A percentile compares a stretch with the other conserved stretches of the same genome.
These are phyloP conservation scores for Brachionus manjavacas DNA, from an alignment of 1,140 invertebrate species.

Conservation along the genomic window DNA sequence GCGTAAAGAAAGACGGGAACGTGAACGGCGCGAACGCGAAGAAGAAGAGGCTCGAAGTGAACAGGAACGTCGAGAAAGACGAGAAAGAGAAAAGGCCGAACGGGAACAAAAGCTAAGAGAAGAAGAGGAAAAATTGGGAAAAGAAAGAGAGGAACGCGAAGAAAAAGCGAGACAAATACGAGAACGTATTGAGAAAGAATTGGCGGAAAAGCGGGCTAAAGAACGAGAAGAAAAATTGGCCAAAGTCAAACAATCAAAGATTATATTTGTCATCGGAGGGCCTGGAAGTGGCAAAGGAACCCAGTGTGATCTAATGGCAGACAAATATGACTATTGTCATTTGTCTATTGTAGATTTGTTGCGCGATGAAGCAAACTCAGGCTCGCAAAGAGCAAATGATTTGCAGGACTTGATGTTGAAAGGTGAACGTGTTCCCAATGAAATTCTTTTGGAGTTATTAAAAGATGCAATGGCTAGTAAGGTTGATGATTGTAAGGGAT, in stretches of 20 bases:
- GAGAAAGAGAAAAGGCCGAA: not conserved
- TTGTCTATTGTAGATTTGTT: conserved; percentile 83
- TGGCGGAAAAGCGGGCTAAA: not conserved
- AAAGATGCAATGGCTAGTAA: conserved; percentile 54
- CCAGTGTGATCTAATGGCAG: conserved; percentile 76
- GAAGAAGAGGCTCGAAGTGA: not conserved
- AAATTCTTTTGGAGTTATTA: conserved; percentile 53
- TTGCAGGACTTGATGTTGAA: conserved; percentile 77
- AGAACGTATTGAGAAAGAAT: not conserved
- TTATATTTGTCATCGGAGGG: conserved; percentile 49
- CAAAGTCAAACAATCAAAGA: conserved; percentile 17
- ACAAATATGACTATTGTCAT: conserved; percentile 72
- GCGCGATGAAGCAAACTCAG: conserved; percentile 75
- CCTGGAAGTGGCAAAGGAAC: conserved; percentile 64
- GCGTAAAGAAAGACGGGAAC: not conserved
- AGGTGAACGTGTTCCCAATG: conserved; percentile 74
- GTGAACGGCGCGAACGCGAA: not conserved
- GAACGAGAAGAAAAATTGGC: conserved; percentile 9
- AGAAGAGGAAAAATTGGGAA: not conserved
- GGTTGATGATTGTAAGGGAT: conserved; percentile 51
- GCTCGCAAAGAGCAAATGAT: conserved; percentile 62
- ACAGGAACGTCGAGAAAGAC: not conserved
- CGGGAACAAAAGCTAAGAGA: not conserved
- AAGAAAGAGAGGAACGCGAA: not conserved
- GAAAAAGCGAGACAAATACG: not conserved